phyloP scores from a whole-genome alignment of 2,797 vertebrate genomes.

The Danionella dracula region DNA sequence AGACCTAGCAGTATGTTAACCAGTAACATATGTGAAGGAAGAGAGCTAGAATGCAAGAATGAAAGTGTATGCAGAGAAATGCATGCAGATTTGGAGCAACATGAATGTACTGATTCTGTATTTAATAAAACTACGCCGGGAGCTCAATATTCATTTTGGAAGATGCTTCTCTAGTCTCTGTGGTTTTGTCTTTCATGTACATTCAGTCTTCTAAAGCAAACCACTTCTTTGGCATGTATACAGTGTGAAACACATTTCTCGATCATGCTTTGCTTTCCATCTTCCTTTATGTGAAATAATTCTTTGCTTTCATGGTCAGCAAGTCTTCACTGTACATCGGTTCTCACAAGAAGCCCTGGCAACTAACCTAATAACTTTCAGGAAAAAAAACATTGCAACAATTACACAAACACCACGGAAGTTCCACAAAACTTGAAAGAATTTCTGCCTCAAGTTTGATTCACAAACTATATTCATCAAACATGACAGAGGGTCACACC shows the following conservation, averaged over 20 bases:
- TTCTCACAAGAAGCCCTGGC: slow-evolving; percentile 35
- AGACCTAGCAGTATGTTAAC: slow-evolving; percentile 49
- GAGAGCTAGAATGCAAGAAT: slow-evolving; percentile 7
- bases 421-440: not conserved
- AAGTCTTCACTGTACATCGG: slow-evolving; percentile 28
- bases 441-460: not conserved
- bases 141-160: not conserved
- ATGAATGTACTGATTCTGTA: not conserved
- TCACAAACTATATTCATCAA: not conserved
- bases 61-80: not conserved
- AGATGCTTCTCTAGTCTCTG: not conserved
- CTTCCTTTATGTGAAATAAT: slow-evolving; percentile 16
- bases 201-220: slow-evolving; percentile 4
- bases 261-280: slow-evolving; percentile 29
- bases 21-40: slow-evolving; percentile 44
- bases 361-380: slow-evolving; percentile 4
- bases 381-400: not conserved
- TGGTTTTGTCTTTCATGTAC: slow-evolving; percentile 15
- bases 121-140: not conserved
- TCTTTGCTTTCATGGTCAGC: slow-evolving; percentile 35
- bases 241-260: slow-evolving; percentile 41
- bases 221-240: slow-evolving; percentile 35
- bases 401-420: not conserved
- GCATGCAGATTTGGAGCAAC: not conserved
- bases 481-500: not conserved